Evolutionary conservation across 2,888 invertebrate genomes (phyloP).

Genomic region (Onchidella celtica): DNA sequence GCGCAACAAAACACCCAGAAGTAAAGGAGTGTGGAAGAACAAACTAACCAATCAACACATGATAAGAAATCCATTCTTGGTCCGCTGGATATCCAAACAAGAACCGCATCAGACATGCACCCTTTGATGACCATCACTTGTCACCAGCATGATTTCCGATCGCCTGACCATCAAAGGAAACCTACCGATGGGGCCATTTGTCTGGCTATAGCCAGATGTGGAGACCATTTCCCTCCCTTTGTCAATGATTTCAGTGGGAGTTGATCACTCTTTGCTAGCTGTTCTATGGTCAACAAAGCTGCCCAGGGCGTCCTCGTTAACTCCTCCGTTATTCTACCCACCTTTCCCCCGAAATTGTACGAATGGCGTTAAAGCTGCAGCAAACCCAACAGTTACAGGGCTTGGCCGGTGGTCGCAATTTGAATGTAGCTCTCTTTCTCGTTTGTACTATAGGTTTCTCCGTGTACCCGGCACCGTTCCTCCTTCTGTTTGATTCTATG

Average conservation of each 20-base stretch:
- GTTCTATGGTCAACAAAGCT: neutral
- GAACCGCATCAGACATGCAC: neutral
- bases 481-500: too few species aligned
- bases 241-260: neutral
- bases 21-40: neutral
- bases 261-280: neutral
- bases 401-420: too few species aligned
- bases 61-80: neutral
- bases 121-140: neutral
- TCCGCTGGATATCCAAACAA: neutral
- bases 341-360: neutral
- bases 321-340: neutral
- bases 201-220: slow-evolving; percentile 1
- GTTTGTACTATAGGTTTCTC: too few species aligned
- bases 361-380: neutral
- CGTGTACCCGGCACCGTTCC: too few species aligned
- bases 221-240: neutral
- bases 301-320: neutral
- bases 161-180: neutral
- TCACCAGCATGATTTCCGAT: neutral
- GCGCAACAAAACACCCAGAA: neutral
- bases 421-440: too few species aligned
- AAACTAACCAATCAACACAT: slow-evolving; percentile 26
- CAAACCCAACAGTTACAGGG: neutral
- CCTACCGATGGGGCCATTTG: neutral